phyloP scores from a whole-genome alignment of 2,113 vertebrate species.

The Sus scrofa region DNA sequence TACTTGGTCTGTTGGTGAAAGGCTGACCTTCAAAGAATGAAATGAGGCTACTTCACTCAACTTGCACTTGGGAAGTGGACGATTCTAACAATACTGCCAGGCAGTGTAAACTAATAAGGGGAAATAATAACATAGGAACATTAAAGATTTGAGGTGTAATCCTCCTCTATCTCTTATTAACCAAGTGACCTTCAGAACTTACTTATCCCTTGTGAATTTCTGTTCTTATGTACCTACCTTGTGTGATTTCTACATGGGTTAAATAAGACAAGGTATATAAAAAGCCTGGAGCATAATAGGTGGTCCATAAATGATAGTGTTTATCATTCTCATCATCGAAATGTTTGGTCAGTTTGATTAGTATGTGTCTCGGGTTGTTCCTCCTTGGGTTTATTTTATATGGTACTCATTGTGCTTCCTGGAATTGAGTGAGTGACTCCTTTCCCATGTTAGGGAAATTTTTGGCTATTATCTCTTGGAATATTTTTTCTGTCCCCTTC shows the following conservation, averaged over 20 bases:
- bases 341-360: too few relatives aligned
- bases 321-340: background rate
- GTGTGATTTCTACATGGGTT: background rate
- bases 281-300: background rate
- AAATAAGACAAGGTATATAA: background rate
- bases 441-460: too few relatives aligned
- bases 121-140: background rate
- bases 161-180: background rate
- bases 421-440: too few relatives aligned
- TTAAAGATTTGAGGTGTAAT: background rate
- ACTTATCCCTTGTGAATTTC: background rate
- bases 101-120: background rate
- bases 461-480: too few relatives aligned
- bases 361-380: too few relatives aligned
- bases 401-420: too few relatives aligned
- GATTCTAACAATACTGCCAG: background rate
- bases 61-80: background rate
- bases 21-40: background rate
- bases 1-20: background rate
- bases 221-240: slow-evolving; percentile 12
- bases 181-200: background rate
- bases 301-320: background rate
- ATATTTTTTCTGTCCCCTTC: too few relatives aligned
- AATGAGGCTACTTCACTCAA: background rate
- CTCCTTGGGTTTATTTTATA: too few relatives aligned